A percentile compares a stretch with the other conserved stretches of the same genome.
These are phyloP conservation scores for Nomia melanderi DNA, from an alignment of 1,140 invertebrate species.

Conservation along the genomic window DNA sequence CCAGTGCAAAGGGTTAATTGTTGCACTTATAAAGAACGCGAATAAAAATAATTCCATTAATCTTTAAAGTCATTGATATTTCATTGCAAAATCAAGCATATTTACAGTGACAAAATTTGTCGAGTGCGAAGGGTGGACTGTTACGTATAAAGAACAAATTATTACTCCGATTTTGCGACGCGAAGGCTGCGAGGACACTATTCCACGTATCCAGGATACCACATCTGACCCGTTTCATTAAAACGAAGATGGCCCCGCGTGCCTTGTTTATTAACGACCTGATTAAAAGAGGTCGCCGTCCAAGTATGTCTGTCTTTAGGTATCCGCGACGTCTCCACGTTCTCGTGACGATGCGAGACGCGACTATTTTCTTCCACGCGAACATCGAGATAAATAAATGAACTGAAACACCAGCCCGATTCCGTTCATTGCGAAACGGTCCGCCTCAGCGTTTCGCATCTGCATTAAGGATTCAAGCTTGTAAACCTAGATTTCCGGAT, in stretches of 20 bases:
- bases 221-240: constrained; percentile 2
- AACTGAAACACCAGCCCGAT: background rate
- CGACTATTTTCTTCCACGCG: background rate
- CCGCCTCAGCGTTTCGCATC: background rate
- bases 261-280: constrained; percentile 7
- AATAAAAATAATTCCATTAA: too few relatives aligned
- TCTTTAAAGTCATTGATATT: too few relatives aligned
- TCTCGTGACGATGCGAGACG: background rate
- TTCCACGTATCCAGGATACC: background rate
- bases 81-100: too few relatives aligned
- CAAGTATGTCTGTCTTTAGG: background rate
- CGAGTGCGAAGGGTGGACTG: too few relatives aligned
- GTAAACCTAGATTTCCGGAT: too few relatives aligned
- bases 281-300: background rate
- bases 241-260: background rate
- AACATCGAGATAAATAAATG: background rate
- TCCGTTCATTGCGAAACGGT: background rate
- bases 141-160: too few relatives aligned
- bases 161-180: too few relatives aligned
- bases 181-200: background rate
- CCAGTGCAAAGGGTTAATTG: too few relatives aligned
- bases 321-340: background rate
- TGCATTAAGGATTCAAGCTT: too few relatives aligned
- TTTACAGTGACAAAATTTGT: too few relatives aligned
- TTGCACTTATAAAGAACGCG: too few relatives aligned